Evolutionary conservation across 2,797 vertebrate genomes (phyloP).

Genomic region (Lutjanus argentimaculatus): DNA sequence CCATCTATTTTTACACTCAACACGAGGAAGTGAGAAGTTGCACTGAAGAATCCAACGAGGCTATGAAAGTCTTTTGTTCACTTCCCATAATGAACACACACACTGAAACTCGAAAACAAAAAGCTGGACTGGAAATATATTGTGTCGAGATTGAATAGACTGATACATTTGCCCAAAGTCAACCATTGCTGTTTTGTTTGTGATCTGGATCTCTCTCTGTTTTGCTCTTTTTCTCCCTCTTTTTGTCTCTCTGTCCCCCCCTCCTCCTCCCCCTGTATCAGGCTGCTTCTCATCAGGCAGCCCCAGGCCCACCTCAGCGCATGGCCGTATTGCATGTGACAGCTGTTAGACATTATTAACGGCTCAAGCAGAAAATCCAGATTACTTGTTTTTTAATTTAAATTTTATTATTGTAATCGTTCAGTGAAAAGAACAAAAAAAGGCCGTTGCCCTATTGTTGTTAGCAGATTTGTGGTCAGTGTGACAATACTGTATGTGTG

Average conservation of each 20-base stretch:
- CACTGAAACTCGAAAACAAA: conserved; percentile 1
- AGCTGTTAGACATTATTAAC: conserved; percentile 88
- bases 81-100: conserved; percentile 41
- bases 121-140: conserved; percentile 38
- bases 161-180: conserved; percentile 61
- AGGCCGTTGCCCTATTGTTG: conserved; percentile 75
- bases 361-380: conserved; percentile 86
- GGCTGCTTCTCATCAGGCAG: conserved; percentile 74
- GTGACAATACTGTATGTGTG: conserved; percentile 54
- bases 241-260: background rate
- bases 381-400: conserved; percentile 87
- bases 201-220: conserved; percentile 50
- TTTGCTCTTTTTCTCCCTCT: conserved; percentile 31
- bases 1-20: conserved; percentile 77
- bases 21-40: conserved; percentile 72
- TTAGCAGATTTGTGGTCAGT: conserved; percentile 68
- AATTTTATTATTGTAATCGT: conserved; percentile 84
- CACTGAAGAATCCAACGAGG: conserved; percentile 48
- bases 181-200: conserved; percentile 58
- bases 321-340: conserved; percentile 77
- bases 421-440: conserved; percentile 71
- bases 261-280: conserved; percentile 59
- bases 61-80: conserved; percentile 45
- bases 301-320: conserved; percentile 78
- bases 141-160: conserved; percentile 51